Base-by-base conservation (phyloP, 2,888 invertebrate species). In the Pherbina coryleti region DNA sequence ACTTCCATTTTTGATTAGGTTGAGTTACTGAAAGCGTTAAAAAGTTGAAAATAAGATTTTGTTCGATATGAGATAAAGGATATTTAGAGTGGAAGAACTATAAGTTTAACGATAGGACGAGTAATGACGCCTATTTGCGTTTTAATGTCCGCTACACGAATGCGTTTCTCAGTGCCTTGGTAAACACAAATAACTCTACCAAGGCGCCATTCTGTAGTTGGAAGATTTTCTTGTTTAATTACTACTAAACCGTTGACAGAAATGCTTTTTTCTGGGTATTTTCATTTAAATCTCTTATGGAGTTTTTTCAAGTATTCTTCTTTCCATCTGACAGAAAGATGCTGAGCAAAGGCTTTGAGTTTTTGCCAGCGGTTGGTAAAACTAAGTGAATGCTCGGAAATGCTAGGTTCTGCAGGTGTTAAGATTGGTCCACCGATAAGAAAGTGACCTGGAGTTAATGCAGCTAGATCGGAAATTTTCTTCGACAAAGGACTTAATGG, bases 201-300 rank as follows among this genome's bases (percentile, higher is more conserved):
- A 53, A 80, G 19, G n/a, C 70, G 51, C 75, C 75, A 78, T 71
- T 78, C 78, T 17, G 70, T 76, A 5, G 67, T 34, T 34, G 76
- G 73, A 11, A 78, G 49, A 17, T 62, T 78, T 8, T 76, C 76
- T 5, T 75, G 76, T n/a, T 75, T 71, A 31, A 79, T 76, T 3
- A 79, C 76, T 0, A 79, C 71, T 8, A 78, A 14, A 51, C 76
- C 78, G 28, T 74, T 57, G 9, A 67, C 44, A 8, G 37, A 57
- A 57, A 19, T 1, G 78, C 73, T 3, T 60, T 49, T n/a, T 73
- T 11, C 19, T 69, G 71, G n/a, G 19, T 22, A 11, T 31, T 81
- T 78, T 71, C 78, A 79, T 71, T 79, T 79, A 19, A 67, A 64
- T n/a, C 77, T 11, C 31, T 78, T 69, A 53, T 79, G 60, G 11